Conservation (phyloP, 2,113 vertebrate species). For the Myodes glareolus region DNA sequence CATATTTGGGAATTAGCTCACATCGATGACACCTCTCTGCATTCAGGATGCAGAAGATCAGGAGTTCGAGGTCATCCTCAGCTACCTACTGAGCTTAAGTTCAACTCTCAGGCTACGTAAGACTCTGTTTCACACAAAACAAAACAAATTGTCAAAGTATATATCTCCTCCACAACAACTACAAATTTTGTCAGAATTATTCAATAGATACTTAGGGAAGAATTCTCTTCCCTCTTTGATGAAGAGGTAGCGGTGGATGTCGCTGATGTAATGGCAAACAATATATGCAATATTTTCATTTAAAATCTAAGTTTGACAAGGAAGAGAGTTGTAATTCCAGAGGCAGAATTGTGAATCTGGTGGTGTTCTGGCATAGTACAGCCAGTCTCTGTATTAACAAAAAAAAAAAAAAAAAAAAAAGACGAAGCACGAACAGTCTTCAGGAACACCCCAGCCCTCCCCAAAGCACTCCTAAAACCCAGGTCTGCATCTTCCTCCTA, state of each 20-base stretch:
- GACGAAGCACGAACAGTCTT: not conserved
- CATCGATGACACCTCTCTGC: not conserved
- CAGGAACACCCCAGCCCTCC: not conserved
- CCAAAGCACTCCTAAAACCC: not conserved
- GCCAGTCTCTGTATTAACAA: not conserved
- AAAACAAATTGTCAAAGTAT: not conserved
- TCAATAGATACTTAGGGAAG: conserved; percentile 7
- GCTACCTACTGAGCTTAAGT: not conserved
- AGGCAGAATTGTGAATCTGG: not conserved
- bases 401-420: not conserved
- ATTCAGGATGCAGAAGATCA: not conserved
- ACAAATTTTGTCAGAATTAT: not conserved
- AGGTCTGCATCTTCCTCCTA: not conserved
- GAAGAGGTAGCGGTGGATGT: not conserved
- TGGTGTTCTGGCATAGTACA: not conserved
- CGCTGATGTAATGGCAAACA: conserved; percentile 26
- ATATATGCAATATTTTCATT: not conserved
- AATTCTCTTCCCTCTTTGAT: not conserved
- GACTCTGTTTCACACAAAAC: not conserved
- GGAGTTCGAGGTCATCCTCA: not conserved
- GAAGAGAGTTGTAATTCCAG: not conserved
- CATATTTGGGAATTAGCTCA: not conserved
- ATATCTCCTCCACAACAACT: not conserved
- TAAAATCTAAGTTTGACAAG: conserved; percentile 31
- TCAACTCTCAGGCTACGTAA: not conserved